Conservation (phyloP, 2,888 invertebrate genomes). For the Synanthedon myopaeformis region DNA sequence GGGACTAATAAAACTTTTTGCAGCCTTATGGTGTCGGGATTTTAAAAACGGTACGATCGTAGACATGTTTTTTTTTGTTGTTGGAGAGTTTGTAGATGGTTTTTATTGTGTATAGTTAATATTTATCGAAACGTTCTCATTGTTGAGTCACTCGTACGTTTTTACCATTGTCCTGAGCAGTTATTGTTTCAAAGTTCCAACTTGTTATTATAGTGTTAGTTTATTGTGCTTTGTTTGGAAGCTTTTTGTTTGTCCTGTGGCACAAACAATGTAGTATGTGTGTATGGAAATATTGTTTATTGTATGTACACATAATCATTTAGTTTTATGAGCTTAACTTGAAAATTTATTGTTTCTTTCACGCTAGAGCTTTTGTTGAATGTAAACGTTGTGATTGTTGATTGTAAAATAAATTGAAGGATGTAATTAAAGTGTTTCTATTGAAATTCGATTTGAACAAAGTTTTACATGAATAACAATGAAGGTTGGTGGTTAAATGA, state of each 20-base stretch:
- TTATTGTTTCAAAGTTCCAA: slow-evolving; percentile 16
- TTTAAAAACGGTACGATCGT: slow-evolving; percentile 26
- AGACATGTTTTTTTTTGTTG: slow-evolving; percentile 36
- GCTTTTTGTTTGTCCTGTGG: not conserved
- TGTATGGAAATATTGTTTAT: not conserved
- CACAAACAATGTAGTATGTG: not conserved
- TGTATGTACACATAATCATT: not conserved
- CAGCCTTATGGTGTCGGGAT: slow-evolving; percentile 23
- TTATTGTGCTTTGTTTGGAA: slow-evolving; percentile 27
- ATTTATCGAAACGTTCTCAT: slow-evolving; percentile 44
- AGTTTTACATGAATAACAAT: not conserved
- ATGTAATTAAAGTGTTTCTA: not conserved
- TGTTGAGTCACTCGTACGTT: slow-evolving; percentile 19
- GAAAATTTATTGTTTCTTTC: not conserved
- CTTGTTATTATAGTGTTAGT: slow-evolving; percentile 21
- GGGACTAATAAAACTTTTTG: slow-evolving; percentile 16
- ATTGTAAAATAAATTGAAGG: not conserved
- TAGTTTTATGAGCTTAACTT: not conserved
- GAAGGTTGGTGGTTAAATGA: not conserved
- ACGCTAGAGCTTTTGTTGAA: not conserved
- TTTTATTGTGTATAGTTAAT: slow-evolving; percentile 21
- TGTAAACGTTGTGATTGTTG: not conserved
- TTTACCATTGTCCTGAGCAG: slow-evolving; percentile 16
- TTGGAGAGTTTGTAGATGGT: slow-evolving; percentile 27
- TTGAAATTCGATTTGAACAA: not conserved